These are phyloP conservation scores for Lagria hirta DNA, from an alignment of 2,888 invertebrate species.

Conservation along the genomic window DNA sequence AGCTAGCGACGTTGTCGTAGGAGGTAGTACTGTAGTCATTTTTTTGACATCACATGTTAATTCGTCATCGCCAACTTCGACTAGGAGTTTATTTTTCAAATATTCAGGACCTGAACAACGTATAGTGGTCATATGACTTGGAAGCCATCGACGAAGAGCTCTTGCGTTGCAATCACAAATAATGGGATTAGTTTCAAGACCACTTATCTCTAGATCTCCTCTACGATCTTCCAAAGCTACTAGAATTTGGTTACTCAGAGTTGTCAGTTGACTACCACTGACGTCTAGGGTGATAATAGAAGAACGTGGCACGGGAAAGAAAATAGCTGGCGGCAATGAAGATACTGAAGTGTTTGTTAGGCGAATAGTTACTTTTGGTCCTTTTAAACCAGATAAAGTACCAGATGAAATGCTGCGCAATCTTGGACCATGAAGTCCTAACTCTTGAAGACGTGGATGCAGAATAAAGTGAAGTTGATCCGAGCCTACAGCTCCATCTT, in stretches of 20 bases:
- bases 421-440: slow-evolving; percentile 74
- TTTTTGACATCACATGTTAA: slow-evolving; percentile 73
- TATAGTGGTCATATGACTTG: slow-evolving; percentile 62
- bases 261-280: slow-evolving; percentile 73
- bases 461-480: slow-evolving; percentile 78
- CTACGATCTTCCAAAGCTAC: slow-evolving; percentile 80
- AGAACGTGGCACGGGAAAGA: slow-evolving; percentile 86
- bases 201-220: slow-evolving; percentile 71
- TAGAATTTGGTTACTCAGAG: slow-evolving; percentile 75
- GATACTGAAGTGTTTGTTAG: slow-evolving; percentile 80
- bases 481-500: slow-evolving; percentile 77
- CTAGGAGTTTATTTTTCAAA: slow-evolving; percentile 67
- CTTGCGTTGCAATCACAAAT: slow-evolving; percentile 83
- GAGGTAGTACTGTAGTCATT: slow-evolving; percentile 55
- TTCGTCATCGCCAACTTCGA: slow-evolving; percentile 78
- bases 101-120: slow-evolving; percentile 70
- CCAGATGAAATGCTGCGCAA: slow-evolving; percentile 79
- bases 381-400: slow-evolving; percentile 79
- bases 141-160: slow-evolving; percentile 78
- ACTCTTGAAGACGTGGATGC: slow-evolving; percentile 73
- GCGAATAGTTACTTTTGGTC: slow-evolving; percentile 69
- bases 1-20: slow-evolving; percentile 45
- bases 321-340: slow-evolving; percentile 75
- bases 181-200: slow-evolving; percentile 78
- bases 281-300: slow-evolving; percentile 78